Evolutionary conservation across 2,797 vertebrate genomes (phyloP), one percentile per base, ranked within the genome.

Genomic region (Lerista edwardsae): DNA sequence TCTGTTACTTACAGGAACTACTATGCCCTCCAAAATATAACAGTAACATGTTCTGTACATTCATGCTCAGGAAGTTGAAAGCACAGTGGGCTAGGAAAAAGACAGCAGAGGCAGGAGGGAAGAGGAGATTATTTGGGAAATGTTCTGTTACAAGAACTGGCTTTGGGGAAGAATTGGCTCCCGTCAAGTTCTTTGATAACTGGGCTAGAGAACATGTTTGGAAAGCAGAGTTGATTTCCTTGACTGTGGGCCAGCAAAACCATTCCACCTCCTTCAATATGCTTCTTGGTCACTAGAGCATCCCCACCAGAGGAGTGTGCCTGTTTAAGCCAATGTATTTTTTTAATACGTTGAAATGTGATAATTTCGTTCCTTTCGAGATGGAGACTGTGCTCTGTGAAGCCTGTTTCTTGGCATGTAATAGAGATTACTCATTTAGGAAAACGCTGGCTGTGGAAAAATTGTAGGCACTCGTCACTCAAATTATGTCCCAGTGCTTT

Each of bases 381-480:
- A 34, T 90, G 92, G 79, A 89, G 91, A 93, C 87, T 92, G 86
- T 94, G 61, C 91, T 93, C 84, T 82, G 44, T 91, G 78, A 91
- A 90, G 79, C 80, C 93, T 95, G 94, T 86, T 93, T 91, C 87
- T 94, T 81, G 90, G 81, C 90, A 82, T 90, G 91, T 84, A 91
- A 57, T 78, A 47, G 41, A 75, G 88, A 92, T 90, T 74, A 69
- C 89, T 93, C 51, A 91, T 95, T 91, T 90, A 91, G 87, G 93
- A 94, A 92, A 68, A n/a, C n/a, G 76, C 14, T 92, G 88, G 75
- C 90, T 91, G 77, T 85, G 83, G 91, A 94, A 95, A 95, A 90
- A 83, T n/a, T 83, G 84, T 88, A 77, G 69, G 74, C 41, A 78
- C 17, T 86, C 90, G 76, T 59, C 72, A 80, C 75, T 93, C 91